Conservation (phyloP, 2,797 vertebrate genomes). For the Moxostoma hubbsi region DNA sequence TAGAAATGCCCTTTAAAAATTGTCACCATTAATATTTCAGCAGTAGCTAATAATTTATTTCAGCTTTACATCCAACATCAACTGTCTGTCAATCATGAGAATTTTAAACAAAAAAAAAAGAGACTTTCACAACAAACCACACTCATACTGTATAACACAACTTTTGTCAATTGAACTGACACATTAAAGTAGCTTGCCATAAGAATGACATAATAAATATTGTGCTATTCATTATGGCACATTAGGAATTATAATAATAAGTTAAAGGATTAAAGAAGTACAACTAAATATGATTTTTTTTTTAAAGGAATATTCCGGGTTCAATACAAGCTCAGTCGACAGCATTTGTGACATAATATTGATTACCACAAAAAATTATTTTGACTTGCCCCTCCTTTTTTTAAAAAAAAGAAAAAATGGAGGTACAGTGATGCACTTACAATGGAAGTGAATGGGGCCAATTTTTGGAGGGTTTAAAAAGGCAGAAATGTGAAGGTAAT, state of each 20-base stretch:
- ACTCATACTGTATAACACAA: constrained; percentile 54
- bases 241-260: constrained; percentile 57
- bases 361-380: no score
- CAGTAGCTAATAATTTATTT: constrained; percentile 6
- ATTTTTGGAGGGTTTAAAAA: no score
- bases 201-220: constrained; percentile 42
- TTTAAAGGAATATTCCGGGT: no score
- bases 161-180: neutral
- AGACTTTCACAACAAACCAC: neutral
- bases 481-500: no score
- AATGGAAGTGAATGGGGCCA: no score
- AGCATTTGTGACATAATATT: no score
- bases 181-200: constrained; percentile 10
- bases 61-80: neutral
- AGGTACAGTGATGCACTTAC: no score
- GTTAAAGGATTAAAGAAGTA: constrained; percentile 58
- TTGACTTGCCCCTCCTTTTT: no score
- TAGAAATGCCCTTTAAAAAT: constrained; percentile 80
- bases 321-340: no score
- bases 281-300: constrained; percentile 53
- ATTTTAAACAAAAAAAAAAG: neutral
- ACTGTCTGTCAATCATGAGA: neutral
- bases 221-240: constrained; percentile 53
- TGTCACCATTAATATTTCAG: constrained; percentile 78
- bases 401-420: no score